Evolutionary conservation across 2,113 vertebrate genomes (phyloP).

Genomic region (Gorsachius goisagi): DNA sequence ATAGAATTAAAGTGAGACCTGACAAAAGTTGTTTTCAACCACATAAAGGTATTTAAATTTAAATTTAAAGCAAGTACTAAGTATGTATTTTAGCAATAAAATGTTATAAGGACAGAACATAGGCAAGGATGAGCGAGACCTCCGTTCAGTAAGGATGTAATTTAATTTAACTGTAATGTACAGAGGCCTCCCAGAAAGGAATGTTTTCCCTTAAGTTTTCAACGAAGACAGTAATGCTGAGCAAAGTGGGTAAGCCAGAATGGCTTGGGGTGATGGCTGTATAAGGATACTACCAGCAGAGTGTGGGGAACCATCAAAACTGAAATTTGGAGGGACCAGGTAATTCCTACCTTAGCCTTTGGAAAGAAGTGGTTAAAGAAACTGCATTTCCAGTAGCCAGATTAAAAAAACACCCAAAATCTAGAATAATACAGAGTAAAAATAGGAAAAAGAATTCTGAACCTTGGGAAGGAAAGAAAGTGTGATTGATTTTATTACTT

Average conservation of each 20-base stretch:
- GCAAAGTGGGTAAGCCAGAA: not conserved
- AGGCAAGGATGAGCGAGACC: not conserved
- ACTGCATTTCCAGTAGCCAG: not conserved
- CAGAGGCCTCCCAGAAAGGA: not conserved
- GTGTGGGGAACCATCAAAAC: not conserved
- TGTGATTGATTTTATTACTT: not conserved
- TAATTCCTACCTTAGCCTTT: not conserved
- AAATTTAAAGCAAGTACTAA: not conserved
- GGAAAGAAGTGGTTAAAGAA: not conserved
- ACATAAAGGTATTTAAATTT: not conserved
- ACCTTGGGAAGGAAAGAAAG: not conserved
- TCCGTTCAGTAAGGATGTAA: not conserved
- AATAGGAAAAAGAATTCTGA: not conserved
- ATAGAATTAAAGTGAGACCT: not conserved
- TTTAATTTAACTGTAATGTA: not conserved
- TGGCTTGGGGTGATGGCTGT: not conserved
- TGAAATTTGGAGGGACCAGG: not conserved
- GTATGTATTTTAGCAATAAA: not conserved
- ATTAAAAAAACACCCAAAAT: not conserved
- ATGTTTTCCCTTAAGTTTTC: not conserved
- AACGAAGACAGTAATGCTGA: not conserved
- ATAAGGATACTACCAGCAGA: not conserved
- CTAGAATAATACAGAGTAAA: not conserved
- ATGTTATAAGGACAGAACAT: not conserved
- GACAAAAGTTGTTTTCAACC: not conserved